Base-by-base conservation (phyloP, 2,113 vertebrate species). In the Mystacornis crossleyi region DNA sequence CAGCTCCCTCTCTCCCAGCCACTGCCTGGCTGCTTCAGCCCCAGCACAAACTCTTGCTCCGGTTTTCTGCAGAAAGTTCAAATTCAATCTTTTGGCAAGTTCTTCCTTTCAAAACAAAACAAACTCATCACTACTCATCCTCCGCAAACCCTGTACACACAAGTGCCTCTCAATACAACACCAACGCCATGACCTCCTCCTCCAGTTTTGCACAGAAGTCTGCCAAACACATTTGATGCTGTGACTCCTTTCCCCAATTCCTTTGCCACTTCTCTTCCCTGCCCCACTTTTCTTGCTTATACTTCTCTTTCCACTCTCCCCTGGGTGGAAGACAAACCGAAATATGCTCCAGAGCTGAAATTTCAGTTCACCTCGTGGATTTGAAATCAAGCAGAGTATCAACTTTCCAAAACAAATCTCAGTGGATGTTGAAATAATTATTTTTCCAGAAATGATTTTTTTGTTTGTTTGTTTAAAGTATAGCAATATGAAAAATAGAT, bases 371-470 rank as follows among this genome's bases (percentile, higher is more conserved):
- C 43, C 70, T 62, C 18, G 2, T 47, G 51, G 66, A 90, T 78
- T 54, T 90, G 67, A 92, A 92, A 86, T 83, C 57, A 92, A 73
- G 62, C 18, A 88, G 42, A 80, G 40, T 88, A 94, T 77, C 21
- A 2, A 6, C 47, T 93, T 95, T 43, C 67, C 42, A 50, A 60
- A 75, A 31, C 72, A 93, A 8, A 50, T 50, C 50, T 51, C 64
- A 77, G 18, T n/a, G 75, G 67, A 74, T 81, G 33, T 13, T 67
- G 72, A 93, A 86, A 78, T 95, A 89, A 89, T 58, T 81, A 31
- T 78, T 92, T 94, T 95, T 73, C 47, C 86, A 96, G 75, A 5
- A 53, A 14, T 19, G 12, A 26, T 47, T 74, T 66, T 66, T 70
- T 80, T 70, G 53, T 55, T 86, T 86, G 38, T 58, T 58, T 58